These are phyloP conservation scores for Drosophila melanogaster DNA, from an alignment of 1,140 invertebrate genomes.

Conservation along the genomic window Release_6_plus_ISO1_MT NT_037436.4:14503501-14504000, in stretches of 20 bases:
- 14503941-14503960: constrained; percentile 17
- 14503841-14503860: constrained; percentile 19
- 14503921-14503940: constrained; percentile 2
- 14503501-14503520: constrained; percentile 14
- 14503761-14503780: constrained; percentile 1
- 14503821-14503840: constrained; percentile 13
- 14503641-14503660: background rate
- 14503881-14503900: constrained; percentile 24
- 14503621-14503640: background rate
- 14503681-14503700: background rate
- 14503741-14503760: constrained; percentile 7
- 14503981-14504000: constrained; percentile 53
- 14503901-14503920: constrained; percentile 30
- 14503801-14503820: background rate
- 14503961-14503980: constrained; percentile 42
- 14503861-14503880: constrained; percentile 17
- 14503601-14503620: constrained; percentile 2
- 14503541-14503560: background rate
- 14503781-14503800: constrained; percentile 9
- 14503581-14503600: background rate
- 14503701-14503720: constrained; percentile 1
- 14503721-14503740: constrained; percentile 29
- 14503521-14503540: background rate
- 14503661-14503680: background rate
- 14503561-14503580: background rate